Evolutionary conservation across 2,888 invertebrate genomes (phyloP), one percentile per base, ranked within the genome.

Genomic region (Drosophila prolongata): DNA sequence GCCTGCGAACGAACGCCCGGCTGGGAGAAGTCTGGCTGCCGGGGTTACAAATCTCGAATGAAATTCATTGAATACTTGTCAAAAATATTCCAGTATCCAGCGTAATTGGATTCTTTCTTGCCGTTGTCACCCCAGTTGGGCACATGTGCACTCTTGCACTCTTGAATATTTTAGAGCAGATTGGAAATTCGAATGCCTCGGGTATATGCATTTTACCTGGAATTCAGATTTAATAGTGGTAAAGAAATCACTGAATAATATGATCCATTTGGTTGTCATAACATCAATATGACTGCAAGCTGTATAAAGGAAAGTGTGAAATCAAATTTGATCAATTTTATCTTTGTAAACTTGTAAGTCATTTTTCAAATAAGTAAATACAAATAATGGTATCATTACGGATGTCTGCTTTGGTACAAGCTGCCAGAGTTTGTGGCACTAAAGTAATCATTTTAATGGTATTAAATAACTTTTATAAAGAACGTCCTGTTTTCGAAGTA

Each of bases 1-100:
- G 40, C 52, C 54, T 43, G 47, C 35, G 58, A 50, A 50, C 37
- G 62, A 49, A 49, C 49, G 53, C 42, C 52, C 56, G 57, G 35
- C 24, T 55, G 58, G 43, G 10, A 34, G 24, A 27, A 40, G 62
- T 43, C 75, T 46, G 40, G 47, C 43, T 53, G 54, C 56, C 35
- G 40, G 70, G n/a, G 80, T 75, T 52, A 79, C 81, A 85, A 88
- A 87, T 85, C 84, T 87, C 75, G 66, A 83, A 88, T 87, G 84
- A 87, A 88, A 86, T 86, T 86, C 89, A 86, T 86, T 88, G 85
- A 86, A 86, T 86, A 79, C 77, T 86, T 86, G 85, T 86, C 85
- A 88, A 88, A 71, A 85, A 85, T 85, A 80, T 88, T 76, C 78
- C 54, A 83, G 77, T 77, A 49, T 59, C 53, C 52, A 58, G 16